A percentile compares a stretch with the other conserved stretches of the same genome.
These are phyloP conservation scores for Caenorhabditis uteleia DNA, from an alignment of 2,888 invertebrate species.

Conservation along the genomic window DNA sequence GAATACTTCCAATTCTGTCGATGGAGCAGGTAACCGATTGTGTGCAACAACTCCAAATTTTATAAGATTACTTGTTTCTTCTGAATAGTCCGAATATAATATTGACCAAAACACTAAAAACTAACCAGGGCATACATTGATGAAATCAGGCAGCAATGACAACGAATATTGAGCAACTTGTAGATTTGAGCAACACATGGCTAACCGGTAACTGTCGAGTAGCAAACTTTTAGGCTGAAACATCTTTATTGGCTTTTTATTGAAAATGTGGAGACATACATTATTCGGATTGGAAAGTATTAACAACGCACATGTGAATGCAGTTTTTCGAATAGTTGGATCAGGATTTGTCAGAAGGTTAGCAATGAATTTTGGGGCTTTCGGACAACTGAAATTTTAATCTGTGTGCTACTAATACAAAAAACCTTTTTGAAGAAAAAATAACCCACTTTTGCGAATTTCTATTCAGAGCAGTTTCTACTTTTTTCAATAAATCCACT, in stretches of 20 bases:
- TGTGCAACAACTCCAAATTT: constrained; percentile 21
- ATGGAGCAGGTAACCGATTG: constrained; percentile 8
- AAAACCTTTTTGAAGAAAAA: too few species aligned
- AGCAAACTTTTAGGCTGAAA: constrained; percentile 21
- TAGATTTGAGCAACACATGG: constrained; percentile 15
- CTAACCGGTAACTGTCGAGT: constrained; percentile 23
- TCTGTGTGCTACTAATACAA: background rate
- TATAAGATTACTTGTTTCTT: constrained; percentile 25
- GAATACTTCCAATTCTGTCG: constrained; percentile 16
- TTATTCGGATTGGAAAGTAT: constrained; percentile 12
- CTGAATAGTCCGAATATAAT: constrained; percentile 15
- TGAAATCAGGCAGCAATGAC: constrained; percentile 18
- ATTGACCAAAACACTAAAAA: background rate
- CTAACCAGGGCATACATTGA: constrained; percentile 23
- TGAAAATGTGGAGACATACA: constrained; percentile 7
- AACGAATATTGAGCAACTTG: constrained; percentile 23
- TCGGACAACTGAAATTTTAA: constrained; percentile 4
- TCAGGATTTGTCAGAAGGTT: constrained; percentile 13
- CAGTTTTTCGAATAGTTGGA: constrained; percentile 10
- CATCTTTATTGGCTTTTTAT: background rate
- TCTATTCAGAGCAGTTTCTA: constrained; percentile 5
- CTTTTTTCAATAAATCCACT: constrained; percentile 19
- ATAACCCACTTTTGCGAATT: background rate
- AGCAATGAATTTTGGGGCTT: constrained; percentile 21
- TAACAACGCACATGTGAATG: constrained; percentile 8